Conservation (phyloP, 2,113 vertebrate species). For the Bambusicola thoracicus region DNA sequence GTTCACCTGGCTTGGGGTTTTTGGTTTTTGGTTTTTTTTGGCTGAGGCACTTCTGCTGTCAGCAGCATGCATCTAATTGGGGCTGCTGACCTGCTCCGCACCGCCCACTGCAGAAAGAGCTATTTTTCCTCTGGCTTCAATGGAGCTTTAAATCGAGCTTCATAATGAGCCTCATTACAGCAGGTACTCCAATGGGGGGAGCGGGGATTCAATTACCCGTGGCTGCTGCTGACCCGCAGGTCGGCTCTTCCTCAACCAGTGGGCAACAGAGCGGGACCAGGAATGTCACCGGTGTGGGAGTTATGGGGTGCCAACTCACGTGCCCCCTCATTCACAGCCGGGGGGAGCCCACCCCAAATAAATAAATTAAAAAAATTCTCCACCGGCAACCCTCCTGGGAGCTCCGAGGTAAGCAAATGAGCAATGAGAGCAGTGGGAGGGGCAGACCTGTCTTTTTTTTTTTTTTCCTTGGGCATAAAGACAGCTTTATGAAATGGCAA, state of each 20-base stretch:
- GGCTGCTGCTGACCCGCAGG: neutral
- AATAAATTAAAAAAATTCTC: neutral
- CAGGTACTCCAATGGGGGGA: neutral
- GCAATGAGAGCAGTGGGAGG: neutral
- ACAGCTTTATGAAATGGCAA: neutral
- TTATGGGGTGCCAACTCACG: constrained; percentile 11
- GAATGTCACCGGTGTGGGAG: neutral
- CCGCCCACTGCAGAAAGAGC: neutral
- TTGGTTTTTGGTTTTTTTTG: neutral
- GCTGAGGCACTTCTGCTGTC: neutral
- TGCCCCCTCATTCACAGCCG: neutral
- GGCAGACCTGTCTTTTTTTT: too few species aligned
- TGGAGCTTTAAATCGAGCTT: constrained; percentile 48
- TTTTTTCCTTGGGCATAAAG: neutral
- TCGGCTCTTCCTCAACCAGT: constrained; percentile 17
- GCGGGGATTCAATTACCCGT: neutral
- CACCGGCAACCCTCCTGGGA: neutral
- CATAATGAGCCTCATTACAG: constrained; percentile 60
- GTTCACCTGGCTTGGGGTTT: neutral
- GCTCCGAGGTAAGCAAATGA: neutral
- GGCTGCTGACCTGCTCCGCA: neutral
- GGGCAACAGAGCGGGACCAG: constrained; percentile 17
- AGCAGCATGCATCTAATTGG: neutral
- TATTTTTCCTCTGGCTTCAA: neutral
- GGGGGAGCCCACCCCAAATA: neutral